phyloP scores from a whole-genome alignment of 2,888 invertebrate species.

The Eulithis prunata region DNA sequence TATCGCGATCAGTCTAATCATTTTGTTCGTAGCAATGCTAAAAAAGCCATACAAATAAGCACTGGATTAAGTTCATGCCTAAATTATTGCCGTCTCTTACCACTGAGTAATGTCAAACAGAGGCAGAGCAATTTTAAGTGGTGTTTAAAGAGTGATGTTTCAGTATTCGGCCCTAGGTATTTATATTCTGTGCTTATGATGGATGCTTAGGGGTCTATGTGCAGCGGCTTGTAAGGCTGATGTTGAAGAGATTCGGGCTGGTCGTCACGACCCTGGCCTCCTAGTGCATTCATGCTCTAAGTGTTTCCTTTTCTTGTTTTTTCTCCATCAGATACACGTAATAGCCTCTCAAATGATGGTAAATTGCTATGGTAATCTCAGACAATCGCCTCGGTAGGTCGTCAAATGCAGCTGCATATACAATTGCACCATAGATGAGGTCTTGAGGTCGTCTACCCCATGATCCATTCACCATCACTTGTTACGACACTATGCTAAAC shows the following conservation, averaged over 20 bases:
- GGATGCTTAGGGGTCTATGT: too few relatives aligned
- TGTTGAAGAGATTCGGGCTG: not conserved
- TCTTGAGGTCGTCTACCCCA: conserved; percentile 37
- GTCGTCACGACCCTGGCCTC: too few relatives aligned
- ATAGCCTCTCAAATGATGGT: conserved; percentile 26
- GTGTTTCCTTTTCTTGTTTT: conserved; percentile 10
- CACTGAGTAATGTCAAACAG: too few relatives aligned
- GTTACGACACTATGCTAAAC: conserved; percentile 38
- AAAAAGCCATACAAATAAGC: too few relatives aligned
- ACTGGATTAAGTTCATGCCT: too few relatives aligned
- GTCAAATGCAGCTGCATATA: conserved; percentile 34
- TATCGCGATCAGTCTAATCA: too few relatives aligned
- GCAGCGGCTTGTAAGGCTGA: not conserved
- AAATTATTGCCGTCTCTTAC: too few relatives aligned
- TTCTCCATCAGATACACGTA: conserved; percentile 24
- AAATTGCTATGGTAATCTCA: conserved; percentile 25
- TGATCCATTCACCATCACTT: conserved; percentile 36
- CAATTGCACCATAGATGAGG: conserved; percentile 28
- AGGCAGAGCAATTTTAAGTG: too few relatives aligned
- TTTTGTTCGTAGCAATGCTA: too few relatives aligned
- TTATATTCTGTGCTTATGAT: too few relatives aligned
- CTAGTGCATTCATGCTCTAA: not conserved
- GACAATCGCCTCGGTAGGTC: conserved; percentile 33
- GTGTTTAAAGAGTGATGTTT: too few relatives aligned
- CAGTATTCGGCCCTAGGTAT: too few relatives aligned